Percentiles rank a stretch among this genome's conserved stretches.
These are phyloP conservation scores for Drosophila bifasciata DNA, from an alignment of 1,140 invertebrate species.

Conservation along the genomic window DNA sequence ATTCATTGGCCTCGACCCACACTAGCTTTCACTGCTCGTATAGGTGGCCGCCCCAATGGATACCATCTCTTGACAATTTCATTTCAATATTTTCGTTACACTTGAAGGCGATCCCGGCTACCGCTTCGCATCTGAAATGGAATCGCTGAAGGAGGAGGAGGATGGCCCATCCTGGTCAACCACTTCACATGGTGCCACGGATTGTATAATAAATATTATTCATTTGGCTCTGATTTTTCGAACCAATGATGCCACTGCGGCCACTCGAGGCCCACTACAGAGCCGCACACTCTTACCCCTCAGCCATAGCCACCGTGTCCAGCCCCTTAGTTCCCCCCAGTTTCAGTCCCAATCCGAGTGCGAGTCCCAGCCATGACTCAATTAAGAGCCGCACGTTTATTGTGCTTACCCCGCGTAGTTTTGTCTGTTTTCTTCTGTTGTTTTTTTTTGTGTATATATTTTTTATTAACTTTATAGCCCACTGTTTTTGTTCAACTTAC, in stretches of 20 bases:
- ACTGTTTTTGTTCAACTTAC: conserved; percentile 60
- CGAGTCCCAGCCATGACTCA: conserved; percentile 73
- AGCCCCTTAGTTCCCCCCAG: too few relatives aligned
- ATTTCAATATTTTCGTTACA: conserved; percentile 81
- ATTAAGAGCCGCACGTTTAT: conserved; percentile 81
- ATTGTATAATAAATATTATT: conserved; percentile 75
- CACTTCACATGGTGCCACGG: conserved; percentile 45
- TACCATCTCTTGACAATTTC: conserved; percentile 67
- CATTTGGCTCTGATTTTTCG: conserved; percentile 41
- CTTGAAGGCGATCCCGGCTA: conserved; percentile 57
- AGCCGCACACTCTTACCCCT: conserved; percentile 11
- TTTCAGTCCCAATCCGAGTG: not conserved
- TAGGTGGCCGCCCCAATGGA: not conserved
- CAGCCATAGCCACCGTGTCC: too few relatives aligned
- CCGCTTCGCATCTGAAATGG: conserved; percentile 23
- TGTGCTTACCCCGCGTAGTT: conserved; percentile 79
- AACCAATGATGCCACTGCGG: conserved; percentile 48
- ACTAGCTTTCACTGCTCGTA: conserved; percentile 42
- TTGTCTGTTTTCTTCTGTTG: conserved; percentile 47
- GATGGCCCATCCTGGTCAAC: conserved; percentile 49
- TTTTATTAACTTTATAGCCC: conserved; percentile 63
- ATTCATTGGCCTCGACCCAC: conserved; percentile 37
- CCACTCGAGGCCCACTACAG: conserved; percentile 71
- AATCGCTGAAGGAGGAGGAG: conserved; percentile 16
- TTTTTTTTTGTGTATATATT: conserved; percentile 22